Conservation (phyloP, 1,140 invertebrate species). For the Phymastichus coffea region DNA sequence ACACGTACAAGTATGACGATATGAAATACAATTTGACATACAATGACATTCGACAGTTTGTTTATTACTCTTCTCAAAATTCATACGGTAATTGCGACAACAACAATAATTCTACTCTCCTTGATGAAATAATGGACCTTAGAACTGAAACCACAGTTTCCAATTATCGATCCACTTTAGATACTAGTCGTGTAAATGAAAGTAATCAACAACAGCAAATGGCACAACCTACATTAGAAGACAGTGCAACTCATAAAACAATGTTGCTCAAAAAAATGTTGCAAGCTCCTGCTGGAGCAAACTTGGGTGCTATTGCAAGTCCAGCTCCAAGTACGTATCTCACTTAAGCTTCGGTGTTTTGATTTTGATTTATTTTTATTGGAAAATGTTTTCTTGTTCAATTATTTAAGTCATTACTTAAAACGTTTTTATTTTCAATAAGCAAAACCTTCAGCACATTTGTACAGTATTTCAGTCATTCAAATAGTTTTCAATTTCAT, state of each 20-base stretch:
- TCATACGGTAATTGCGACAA: conserved; percentile 38
- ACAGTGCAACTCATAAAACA: conserved; percentile 8
- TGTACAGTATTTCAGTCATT: too few relatives aligned
- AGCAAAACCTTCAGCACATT: too few relatives aligned
- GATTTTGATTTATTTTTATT: too few relatives aligned
- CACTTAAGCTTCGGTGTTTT: too few relatives aligned
- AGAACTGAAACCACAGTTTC: conserved; percentile 30
- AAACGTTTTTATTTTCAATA: too few relatives aligned
- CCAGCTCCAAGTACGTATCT: conserved; percentile 34
- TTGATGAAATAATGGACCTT: conserved; percentile 35
- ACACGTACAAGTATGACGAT: conserved; percentile 37
- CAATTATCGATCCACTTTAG: conserved; percentile 20
- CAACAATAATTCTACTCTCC: conserved; percentile 36
- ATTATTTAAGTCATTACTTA: too few relatives aligned
- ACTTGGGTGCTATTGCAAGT: conserved; percentile 46
- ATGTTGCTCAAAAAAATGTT: conserved; percentile 50
- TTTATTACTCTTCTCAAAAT: conserved; percentile 36
- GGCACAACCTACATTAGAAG: conserved; percentile 24
- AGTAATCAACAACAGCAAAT: conserved; percentile 26
- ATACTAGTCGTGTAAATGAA: conserved; percentile 20
- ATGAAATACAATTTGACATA: conserved; percentile 36
- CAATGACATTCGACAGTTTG: conserved; percentile 42
- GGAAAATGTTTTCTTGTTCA: too few relatives aligned
- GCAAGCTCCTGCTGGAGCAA: conserved; percentile 50
- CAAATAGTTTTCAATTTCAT: too few relatives aligned